phyloP scores from a whole-genome alignment of 2,113 vertebrate genomes.

The Trogon surrucura region DNA sequence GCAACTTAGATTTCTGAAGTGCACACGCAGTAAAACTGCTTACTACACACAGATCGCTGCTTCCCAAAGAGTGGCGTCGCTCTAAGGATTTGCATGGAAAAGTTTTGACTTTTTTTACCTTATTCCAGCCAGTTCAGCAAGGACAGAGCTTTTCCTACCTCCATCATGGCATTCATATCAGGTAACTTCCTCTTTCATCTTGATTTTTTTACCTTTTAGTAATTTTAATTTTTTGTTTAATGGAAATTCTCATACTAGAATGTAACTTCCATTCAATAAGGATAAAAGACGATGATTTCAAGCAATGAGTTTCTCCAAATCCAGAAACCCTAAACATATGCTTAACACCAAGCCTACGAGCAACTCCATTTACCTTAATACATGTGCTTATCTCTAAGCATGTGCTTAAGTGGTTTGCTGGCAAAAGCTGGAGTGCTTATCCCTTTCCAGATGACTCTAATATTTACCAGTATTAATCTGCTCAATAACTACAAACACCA shows the following conservation, averaged over 20 bases:
- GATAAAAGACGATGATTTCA: background rate
- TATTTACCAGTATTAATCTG: conserved; percentile 20
- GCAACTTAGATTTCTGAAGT: background rate
- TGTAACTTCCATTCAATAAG: background rate
- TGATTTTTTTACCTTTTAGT: background rate
- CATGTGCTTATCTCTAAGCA: background rate
- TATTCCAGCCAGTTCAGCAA: background rate
- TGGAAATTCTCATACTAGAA: background rate
- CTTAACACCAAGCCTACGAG: background rate
- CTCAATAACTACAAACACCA: background rate
- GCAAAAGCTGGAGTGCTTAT: conserved; percentile 7
- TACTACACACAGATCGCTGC: background rate
- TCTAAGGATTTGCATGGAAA: background rate
- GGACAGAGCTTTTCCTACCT: background rate
- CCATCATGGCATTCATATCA: background rate
- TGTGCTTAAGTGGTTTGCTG: conserved; percentile 46
- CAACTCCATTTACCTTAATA: conserved; percentile 2
- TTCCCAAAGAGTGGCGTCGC: background rate
- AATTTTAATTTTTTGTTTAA: background rate
- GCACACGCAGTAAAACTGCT: background rate
- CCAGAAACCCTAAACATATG: background rate
- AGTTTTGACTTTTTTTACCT: background rate
- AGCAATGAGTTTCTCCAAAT: background rate
- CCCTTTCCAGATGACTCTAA: conserved; percentile 27
- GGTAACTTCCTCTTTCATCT: background rate